Percentiles rank a stretch among this genome's conserved stretches.
Conservation (phyloP, 2,888 invertebrate genomes). For the Pocota personata region DNA sequence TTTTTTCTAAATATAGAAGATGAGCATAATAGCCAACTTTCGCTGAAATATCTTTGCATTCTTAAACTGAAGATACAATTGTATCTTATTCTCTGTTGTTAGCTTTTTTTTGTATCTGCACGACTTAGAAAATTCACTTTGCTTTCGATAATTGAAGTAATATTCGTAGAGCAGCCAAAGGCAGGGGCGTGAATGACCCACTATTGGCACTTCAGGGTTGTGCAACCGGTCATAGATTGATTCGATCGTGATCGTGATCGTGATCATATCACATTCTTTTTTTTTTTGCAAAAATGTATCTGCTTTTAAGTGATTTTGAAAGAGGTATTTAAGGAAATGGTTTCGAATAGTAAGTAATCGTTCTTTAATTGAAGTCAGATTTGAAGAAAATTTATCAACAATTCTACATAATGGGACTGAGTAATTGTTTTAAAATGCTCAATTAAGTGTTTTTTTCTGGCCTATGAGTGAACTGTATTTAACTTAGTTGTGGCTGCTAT, state of each 20-base stretch:
- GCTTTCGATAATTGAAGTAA: slow-evolving; percentile 24
- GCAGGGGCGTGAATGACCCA: slow-evolving; percentile 40
- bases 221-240: slow-evolving; percentile 4
- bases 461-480: too few relatives aligned
- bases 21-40: slow-evolving; percentile 48
- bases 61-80: slow-evolving; percentile 3
- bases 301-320: background rate
- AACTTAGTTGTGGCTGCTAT: too few relatives aligned
- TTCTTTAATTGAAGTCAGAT: background rate
- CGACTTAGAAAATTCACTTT: slow-evolving; percentile 39
- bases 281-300: background rate
- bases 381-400: background rate
- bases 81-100: background rate
- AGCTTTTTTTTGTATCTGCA: background rate
- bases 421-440: background rate
- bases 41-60: slow-evolving; percentile 58
- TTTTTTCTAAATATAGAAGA: background rate
- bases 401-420: background rate
- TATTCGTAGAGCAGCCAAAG: background rate
- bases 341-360: background rate
- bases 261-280: background rate
- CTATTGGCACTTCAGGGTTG: background rate
- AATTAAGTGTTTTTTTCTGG: background rate
- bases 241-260: background rate
- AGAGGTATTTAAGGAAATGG: background rate